Conservation (phyloP, 2,888 invertebrate genomes). For the Litoditis marina region DNA sequence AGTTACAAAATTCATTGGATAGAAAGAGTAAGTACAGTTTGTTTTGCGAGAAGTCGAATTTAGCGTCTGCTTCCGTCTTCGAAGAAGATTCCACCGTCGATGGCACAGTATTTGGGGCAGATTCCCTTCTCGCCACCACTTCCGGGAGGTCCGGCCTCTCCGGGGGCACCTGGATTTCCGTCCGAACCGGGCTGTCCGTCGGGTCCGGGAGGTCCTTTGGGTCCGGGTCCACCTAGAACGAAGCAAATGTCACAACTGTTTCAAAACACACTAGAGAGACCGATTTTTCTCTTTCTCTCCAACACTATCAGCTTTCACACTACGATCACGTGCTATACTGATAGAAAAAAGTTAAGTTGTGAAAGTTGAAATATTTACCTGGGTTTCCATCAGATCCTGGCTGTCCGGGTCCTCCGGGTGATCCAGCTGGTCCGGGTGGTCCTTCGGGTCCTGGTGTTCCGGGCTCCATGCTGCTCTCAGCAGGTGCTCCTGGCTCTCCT, state of each 20-base stretch:
- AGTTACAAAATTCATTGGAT: too few relatives aligned
- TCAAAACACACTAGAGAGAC: constrained; percentile 16
- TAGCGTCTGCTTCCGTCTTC: constrained; percentile 4
- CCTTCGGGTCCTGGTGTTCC: constrained; percentile 19
- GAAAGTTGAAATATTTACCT: constrained; percentile 39
- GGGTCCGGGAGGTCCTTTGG: constrained; percentile 23
- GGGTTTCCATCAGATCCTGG: constrained; percentile 35
- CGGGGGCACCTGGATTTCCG: constrained; percentile 15
- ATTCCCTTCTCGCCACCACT: constrained; percentile 19
- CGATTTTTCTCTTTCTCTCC: too few relatives aligned
- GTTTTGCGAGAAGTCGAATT: too few relatives aligned
- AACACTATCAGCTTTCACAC: constrained; percentile 14
- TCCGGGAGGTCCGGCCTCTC: constrained; percentile 18
- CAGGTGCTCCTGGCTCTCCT: constrained; percentile 20
- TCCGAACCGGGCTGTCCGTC: constrained; percentile 22
- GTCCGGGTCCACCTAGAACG: neutral
- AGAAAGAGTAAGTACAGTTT: too few relatives aligned
- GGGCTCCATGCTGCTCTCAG: constrained; percentile 1
- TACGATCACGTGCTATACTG: constrained; percentile 29
- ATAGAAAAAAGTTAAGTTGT: constrained; percentile 33
- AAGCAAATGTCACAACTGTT: constrained; percentile 10
- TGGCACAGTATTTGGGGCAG: constrained; percentile 6
- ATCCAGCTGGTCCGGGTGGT: constrained; percentile 21
- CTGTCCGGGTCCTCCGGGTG: constrained; percentile 29
- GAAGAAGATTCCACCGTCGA: constrained; percentile 6